A percentile compares a stretch with the other conserved stretches of the same genome.
These are phyloP conservation scores for Tamias sibiricus DNA, from an alignment of 2,113 vertebrate species.

Conservation along the genomic window DNA sequence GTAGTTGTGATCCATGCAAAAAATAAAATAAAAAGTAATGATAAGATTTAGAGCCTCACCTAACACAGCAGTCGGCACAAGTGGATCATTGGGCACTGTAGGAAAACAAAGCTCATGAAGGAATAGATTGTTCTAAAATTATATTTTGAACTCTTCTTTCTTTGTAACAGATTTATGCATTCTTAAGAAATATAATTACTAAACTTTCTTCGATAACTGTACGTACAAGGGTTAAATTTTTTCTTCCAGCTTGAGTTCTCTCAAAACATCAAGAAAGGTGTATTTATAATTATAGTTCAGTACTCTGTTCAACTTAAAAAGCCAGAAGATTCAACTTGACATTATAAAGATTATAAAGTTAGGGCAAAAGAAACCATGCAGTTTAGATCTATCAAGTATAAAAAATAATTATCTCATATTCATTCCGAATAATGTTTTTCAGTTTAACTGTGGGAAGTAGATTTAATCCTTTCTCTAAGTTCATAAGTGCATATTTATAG, in stretches of 20 bases:
- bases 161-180: slow-evolving; percentile 30
- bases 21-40: slow-evolving; percentile 62
- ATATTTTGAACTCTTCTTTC: slow-evolving; percentile 54
- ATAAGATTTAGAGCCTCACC: slow-evolving; percentile 93
- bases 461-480: slow-evolving; percentile 41
- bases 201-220: slow-evolving; percentile 3
- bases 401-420: slow-evolving; percentile 53
- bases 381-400: not conserved
- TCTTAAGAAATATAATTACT: slow-evolving; percentile 22
- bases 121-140: slow-evolving; percentile 83
- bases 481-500: not conserved
- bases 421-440: not conserved
- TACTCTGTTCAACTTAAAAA: slow-evolving; percentile 46
- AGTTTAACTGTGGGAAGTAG: not conserved
- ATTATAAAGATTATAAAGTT: slow-evolving; percentile 49
- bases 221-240: not conserved
- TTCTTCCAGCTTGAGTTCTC: not conserved
- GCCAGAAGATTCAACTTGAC: slow-evolving; percentile 17
- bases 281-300: slow-evolving; percentile 3
- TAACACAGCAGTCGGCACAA: slow-evolving; percentile 99
- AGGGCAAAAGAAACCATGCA: not conserved
- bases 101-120: slow-evolving; percentile 94
- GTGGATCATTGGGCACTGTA: slow-evolving; percentile 98
- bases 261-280: slow-evolving; percentile 6
- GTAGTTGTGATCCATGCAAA: slow-evolving; percentile 84